Evolutionary conservation across 2,113 vertebrate genomes (phyloP), one percentile per base, ranked within the genome.

Genomic region (Ailurus styani): DNA sequence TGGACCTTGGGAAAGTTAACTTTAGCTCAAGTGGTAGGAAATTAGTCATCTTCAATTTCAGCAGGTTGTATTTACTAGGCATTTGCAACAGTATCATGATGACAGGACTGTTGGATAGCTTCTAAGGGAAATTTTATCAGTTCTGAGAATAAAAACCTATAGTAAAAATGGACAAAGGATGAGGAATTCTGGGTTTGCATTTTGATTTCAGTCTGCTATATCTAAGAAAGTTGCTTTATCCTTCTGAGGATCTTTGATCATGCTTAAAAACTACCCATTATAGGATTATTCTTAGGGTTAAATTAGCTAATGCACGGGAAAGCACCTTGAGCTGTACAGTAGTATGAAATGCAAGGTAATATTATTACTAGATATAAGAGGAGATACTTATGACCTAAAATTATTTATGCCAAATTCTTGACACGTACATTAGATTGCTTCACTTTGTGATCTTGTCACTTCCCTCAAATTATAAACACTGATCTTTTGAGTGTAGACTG

Each of bases 221-320:
- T 86, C 60, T 81, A 93, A 72, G 87, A 96, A 95, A 79, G 23
- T 60, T 95, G 21, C 42, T 93, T 91, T 47, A 96, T 42, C 6
- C 29, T 64, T 64, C 87, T 95, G 42, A 89, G 42, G 77, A 85
- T 95, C 40, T 83, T 40, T 54, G 13, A 78, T 52, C 89, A 78
- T 0, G 21, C 84, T 89, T 3, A 13, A 73, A 86, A 95, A 82
- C 87, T 81, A 14, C 0, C 42, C 73, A 6, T 17, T 77, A 81
- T 11, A 5, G 9, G 23, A 6, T 42, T 84, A 68, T 87, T 85
- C 83, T 52, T 34, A 54, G 55, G 31, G 17, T 84, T 88, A 55
- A 85, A 57, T 64, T 97, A 92, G 25, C 29, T 57, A 75, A 68
- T 79, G 20, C n/a, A 57, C 54, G 62, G 9, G 5, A 47, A 93